phyloP scores from a whole-genome alignment of 2,113 vertebrate species.

The Tringa solitaria region DNA sequence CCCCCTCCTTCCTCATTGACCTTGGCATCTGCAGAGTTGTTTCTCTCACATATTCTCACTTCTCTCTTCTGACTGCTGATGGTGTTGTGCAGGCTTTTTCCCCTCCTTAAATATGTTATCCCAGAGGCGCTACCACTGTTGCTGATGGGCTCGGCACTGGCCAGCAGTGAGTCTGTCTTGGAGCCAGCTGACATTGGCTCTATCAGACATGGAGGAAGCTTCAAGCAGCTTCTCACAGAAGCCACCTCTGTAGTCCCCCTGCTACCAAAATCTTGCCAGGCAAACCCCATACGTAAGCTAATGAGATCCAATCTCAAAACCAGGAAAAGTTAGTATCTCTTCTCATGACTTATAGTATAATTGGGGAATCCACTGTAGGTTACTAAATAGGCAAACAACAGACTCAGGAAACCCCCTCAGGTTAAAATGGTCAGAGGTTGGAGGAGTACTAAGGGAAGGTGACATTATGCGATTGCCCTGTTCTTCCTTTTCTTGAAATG shows the following conservation, averaged over 20 bases:
- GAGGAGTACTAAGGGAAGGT: background rate
- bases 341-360: background rate
- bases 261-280: background rate
- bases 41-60: background rate
- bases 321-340: background rate
- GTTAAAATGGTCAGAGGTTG: background rate
- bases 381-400: background rate
- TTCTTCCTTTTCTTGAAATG: background rate
- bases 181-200: background rate
- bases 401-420: background rate
- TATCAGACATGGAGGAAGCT: background rate
- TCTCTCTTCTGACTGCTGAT: background rate
- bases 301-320: background rate
- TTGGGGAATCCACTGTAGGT: background rate
- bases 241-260: background rate
- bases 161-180: background rate
- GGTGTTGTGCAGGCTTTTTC: background rate
- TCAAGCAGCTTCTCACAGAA: background rate
- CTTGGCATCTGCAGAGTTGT: background rate
- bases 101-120: background rate
- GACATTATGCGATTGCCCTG: background rate
- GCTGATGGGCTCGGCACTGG: background rate
- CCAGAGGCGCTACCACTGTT: background rate
- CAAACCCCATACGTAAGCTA: background rate
- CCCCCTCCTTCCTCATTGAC: background rate